Base-by-base conservation (phyloP, 2,797 vertebrate genomes). In the Rhinichthys osculus region DNA sequence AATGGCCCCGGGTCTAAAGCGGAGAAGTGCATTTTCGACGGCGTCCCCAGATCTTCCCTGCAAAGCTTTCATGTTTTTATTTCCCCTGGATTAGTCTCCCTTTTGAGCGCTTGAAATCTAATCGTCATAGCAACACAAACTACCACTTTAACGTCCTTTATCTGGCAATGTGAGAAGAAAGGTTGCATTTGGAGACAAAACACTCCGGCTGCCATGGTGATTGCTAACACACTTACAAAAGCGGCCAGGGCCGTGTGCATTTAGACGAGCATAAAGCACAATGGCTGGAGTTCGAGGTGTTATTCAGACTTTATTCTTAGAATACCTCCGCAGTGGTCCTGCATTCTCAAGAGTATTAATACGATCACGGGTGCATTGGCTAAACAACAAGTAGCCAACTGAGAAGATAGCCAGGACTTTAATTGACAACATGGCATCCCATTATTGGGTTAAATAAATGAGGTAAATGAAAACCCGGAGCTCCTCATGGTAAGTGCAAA, bases 371-470 rank as follows among this genome's bases (percentile, higher is more conserved):
- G 83, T 83, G 88, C 80, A 72, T 7, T 14, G 57, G 85, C 86
- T 62, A 87, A 71, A 87, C 87, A 88, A 90, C 85, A 92, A 89
- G 90, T 82, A 88, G 76, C 81, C 86, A 72, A 66, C 50, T 47
- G 80, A 74, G 84, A 89, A 76, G 72, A 92, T 84, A 90, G 91
- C 80, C 21, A 78, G 77, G 82, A 84, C 72, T 90, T 86, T 91
- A 91, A 93, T 81, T 93, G 89, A 90, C 91, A 91, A 89, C 89
- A 90, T 83, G 78, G 79, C 81, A 73, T 91, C 67, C 54, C 7
- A 90, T 92, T 89, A 92, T 90, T 89, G 80, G 85, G 71, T 92
- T 90, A 88, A 88, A 87, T 82, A 90, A 93, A 90, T 87, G 83
- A 59, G 35, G 13, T 4, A 85, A 88, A 62, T 83, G 47, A 73